phyloP scores from a whole-genome alignment of 2,797 vertebrate genomes.

The Hapalemur alaotrensis region DNA sequence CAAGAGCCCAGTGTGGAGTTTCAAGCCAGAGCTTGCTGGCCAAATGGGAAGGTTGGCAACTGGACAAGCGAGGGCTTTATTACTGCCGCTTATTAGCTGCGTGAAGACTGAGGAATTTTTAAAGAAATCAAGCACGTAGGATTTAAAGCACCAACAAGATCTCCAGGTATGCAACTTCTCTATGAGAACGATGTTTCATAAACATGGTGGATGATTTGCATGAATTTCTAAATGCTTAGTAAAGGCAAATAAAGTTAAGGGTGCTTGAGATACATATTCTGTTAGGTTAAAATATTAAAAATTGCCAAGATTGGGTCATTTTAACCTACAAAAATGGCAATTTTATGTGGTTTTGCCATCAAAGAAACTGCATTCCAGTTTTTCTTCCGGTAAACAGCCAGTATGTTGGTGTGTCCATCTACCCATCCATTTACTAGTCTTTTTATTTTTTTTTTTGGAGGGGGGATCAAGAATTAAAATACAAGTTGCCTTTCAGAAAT shows the following conservation, averaged over 20 bases:
- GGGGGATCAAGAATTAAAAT: conserved; percentile 14
- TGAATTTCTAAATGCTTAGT: conserved; percentile 58
- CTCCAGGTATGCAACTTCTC: neutral
- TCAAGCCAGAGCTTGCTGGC: conserved; percentile 78
- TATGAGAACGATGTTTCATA: conserved; percentile 63
- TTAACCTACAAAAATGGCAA: neutral
- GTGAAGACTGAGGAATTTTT: conserved; percentile 78
- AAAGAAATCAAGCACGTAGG: conserved; percentile 77
- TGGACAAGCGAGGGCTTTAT: conserved; percentile 76
- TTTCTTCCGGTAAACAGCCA: conserved; percentile 50
- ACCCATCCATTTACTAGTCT: neutral
- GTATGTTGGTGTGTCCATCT: neutral
- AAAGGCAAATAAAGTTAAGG: conserved; percentile 61
- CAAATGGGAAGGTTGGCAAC: conserved; percentile 81
- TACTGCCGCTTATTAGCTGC: conserved; percentile 79
- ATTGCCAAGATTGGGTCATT: neutral
- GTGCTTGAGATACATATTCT: conserved; percentile 39
- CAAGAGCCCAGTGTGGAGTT: conserved; percentile 77
- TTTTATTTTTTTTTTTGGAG: neutral
- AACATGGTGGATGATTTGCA: conserved; percentile 58
- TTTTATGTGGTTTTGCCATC: conserved; percentile 17
- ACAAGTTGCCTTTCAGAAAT: conserved; percentile 68
- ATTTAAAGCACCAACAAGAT: conserved; percentile 71
- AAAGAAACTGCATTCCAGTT: conserved; percentile 63
- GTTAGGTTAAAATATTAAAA: neutral